Base-by-base conservation (phyloP, 1,140 invertebrate species). In the Drosophila busckii region DNA sequence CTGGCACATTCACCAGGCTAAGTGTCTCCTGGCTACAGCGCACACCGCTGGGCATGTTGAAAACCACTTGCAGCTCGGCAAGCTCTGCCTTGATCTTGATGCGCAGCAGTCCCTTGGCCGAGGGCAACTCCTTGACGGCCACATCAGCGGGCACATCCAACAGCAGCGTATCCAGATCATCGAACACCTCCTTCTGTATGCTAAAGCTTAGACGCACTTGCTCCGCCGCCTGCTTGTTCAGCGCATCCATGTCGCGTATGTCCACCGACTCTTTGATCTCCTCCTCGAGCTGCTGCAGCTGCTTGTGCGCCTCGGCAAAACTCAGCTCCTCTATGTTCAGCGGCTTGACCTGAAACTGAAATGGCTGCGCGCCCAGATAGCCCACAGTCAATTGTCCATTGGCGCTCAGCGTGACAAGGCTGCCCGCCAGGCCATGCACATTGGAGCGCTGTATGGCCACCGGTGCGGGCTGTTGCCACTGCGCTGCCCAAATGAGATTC, bases 401-500 rank as follows among this genome's bases (percentile, higher is more conserved):
- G 3, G 63, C 40, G 1, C 82, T 61, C 3, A 87, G 37, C 0
- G 82, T 86, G 1, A 87, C 76, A 6, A 87, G 76, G 16, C 58
- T 83, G 1, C 86, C 86, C 0, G 86, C 60, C 13, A 87, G 32
- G 3, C 59, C 37, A 13, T 73, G 61, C 2, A 86, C 58, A 71
- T 87, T 87, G 8, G 85, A 82, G 3, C 86, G 71, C 34, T 85
- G 71, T 13, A 87, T 66, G 40, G 86, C 85, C 12, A 87, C 78
- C 0, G 85, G 85, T 7, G 80, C 48, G 0, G 62, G 35, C 4
- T 69, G 87, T 23, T 80, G 70, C 40, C 70, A 87, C 84, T 94
- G 92, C 0, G 94, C 92, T 3, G 93, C 93, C 94, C 94, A 96
- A 70, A 91, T 91, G 12, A 95, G 88, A 16, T 90, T 91, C 10